Evolutionary conservation across 2,113 vertebrate genomes (phyloP).

Genomic region (Elephantulus edwardii): DNA sequence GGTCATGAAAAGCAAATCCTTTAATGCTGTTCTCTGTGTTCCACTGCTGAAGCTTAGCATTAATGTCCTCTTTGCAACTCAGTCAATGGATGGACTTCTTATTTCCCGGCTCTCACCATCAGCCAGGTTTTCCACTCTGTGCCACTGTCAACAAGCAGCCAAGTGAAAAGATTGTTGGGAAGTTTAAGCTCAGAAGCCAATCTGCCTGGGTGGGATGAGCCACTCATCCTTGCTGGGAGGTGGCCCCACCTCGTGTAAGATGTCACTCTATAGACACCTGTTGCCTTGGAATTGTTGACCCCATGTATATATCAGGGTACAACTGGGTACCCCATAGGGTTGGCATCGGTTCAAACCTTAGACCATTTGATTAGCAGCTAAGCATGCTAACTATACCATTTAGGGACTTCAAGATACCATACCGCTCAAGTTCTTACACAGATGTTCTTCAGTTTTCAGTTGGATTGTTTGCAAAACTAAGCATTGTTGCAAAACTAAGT

Average conservation of each 20-base stretch:
- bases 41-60: conserved; percentile 80
- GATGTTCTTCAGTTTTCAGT: background rate
- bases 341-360: background rate
- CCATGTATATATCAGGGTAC: background rate
- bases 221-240: background rate
- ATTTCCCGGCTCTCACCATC: background rate
- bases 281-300: background rate
- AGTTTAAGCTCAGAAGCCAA: background rate
- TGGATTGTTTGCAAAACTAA: background rate
- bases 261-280: fast-evolving
- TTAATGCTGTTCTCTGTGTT: conserved; percentile 85
- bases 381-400: background rate
- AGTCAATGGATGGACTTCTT: conserved; percentile 40
- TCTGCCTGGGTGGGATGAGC: background rate
- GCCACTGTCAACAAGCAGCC: background rate
- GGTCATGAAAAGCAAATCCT: conserved; percentile 88
- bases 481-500: background rate
- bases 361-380: background rate
- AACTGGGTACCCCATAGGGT: background rate
- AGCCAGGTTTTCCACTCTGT: background rate
- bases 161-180: background rate
- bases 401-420: background rate
- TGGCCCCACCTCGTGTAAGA: background rate
- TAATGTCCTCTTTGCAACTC: conserved; percentile 72
- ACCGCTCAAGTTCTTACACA: background rate